A percentile compares a stretch with the other conserved stretches of the same genome.
These are phyloP conservation scores for Donacobius atricapilla DNA, from an alignment of 2,113 vertebrate genomes.

Conservation along the genomic window DNA sequence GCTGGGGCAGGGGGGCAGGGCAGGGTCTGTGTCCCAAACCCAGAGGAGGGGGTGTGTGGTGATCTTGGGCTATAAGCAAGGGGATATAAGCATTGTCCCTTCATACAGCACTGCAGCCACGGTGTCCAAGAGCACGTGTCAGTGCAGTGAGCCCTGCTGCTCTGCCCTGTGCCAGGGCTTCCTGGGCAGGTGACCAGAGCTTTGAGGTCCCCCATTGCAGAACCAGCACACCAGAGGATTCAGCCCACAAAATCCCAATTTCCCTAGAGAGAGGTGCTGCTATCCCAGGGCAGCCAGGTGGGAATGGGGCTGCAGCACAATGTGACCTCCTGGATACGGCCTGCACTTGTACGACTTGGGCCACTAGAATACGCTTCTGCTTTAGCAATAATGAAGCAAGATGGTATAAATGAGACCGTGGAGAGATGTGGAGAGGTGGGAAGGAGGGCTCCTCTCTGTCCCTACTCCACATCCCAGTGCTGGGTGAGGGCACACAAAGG, in stretches of 20 bases:
- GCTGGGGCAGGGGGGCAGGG: not conserved
- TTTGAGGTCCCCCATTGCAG: not conserved
- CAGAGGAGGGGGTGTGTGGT: not conserved
- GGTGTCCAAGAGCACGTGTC: accelerated
- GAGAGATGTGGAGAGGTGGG: not conserved
- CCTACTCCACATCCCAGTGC: accelerated
- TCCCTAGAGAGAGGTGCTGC: not conserved
- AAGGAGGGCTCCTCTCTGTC: not conserved
- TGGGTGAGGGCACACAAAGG: not conserved
- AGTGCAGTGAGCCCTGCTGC: not conserved
- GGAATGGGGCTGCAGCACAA: not conserved
- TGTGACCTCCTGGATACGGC: not conserved
- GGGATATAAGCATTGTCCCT: not conserved
- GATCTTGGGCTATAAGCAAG: not conserved
- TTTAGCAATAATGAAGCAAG: too few species aligned
- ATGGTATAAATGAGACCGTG: too few species aligned
- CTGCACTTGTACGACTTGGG: not conserved
- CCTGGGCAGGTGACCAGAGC: too few species aligned
- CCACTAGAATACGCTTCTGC: too few species aligned
- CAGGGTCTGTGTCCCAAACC: not conserved
- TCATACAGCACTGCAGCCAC: accelerated
- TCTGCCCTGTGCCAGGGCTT: not conserved
- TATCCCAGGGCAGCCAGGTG: accelerated
- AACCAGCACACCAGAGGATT: not conserved
- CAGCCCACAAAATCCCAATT: not conserved